Base-by-base conservation (phyloP, 2,113 vertebrate genomes). In the Scatophagus argus region DNA sequence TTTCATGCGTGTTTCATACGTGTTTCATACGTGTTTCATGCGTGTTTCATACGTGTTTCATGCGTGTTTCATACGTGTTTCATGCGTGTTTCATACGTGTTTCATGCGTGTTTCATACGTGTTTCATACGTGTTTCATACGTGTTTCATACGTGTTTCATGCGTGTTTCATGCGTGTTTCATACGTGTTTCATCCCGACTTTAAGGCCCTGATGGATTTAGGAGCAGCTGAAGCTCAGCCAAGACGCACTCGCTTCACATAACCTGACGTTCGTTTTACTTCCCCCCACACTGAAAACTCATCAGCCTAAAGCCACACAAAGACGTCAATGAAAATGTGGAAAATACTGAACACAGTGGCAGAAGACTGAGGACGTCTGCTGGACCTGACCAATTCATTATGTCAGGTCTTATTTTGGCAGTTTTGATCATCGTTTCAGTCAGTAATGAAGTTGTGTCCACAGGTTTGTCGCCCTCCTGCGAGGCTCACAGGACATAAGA, bases 1-100 rank as follows among this genome's bases (percentile, higher is more conserved):
- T 68, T 31, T 41, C 52, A 78, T 32, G n/a, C 56, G 29, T 12
- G 9, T 32, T 74, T 66, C 47, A 75, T 44, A 36, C 32, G n/a
- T 31, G 44, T 23, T 52, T 13, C 56, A 72, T 78, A 21, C 34
- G 25, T 55, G 47, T 79, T 71, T 72, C 58, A 79, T 80, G 61
- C 44, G 44, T 72, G 29, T 39, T 41, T 61, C 31, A 32, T 47
- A 39, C 11, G 6, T 43, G 68, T 65, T 9, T 41, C 46, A 77
- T 31, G 23, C 55, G 36, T 19, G 11, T 62, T 73, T 70, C 46
- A 70, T 44, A 41, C n/a, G n/a, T n/a, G n/a, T n/a, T n/a, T n/a
- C n/a, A n/a, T n/a, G n/a, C n/a, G n/a, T n/a, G n/a, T n/a, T n/a
- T n/a, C 13, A 11, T 13, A 46, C 39, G 39, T 11, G 2, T 17